Evolutionary conservation across 2,888 invertebrate species (phyloP).

Genomic region (Tridacna gigas): DNA sequence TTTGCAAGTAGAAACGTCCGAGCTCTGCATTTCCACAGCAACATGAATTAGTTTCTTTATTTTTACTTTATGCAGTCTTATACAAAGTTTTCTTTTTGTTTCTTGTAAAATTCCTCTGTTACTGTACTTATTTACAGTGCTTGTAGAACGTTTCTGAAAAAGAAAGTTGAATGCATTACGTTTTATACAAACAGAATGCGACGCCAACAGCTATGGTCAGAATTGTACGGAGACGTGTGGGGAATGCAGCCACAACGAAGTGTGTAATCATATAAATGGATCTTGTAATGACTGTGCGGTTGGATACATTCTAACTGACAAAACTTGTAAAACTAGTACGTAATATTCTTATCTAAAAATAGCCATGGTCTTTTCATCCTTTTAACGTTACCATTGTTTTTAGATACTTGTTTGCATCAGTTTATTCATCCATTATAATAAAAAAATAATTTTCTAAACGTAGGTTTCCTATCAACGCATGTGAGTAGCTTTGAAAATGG

Average conservation of each 20-base stretch:
- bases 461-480: no score
- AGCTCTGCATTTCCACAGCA: no score
- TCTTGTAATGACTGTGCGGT: not conserved
- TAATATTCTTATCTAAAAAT: not conserved
- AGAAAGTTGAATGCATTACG: not conserved
- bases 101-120: not conserved
- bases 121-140: not conserved
- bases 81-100: not conserved
- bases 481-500: no score
- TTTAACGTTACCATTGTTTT: no score
- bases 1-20: no score
- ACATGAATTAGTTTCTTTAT: no score
- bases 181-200: not conserved
- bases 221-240: not conserved
- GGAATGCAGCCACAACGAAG: not conserved
- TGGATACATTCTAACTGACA: not conserved
- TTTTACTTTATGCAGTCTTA: no score
- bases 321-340: not conserved
- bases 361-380: no score
- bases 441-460: no score
- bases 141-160: not conserved
- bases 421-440: no score
- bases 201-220: not conserved
- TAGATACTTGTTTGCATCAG: no score
- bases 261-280: not conserved